Percentiles rank a stretch among this genome's conserved stretches.
phyloP scores from a whole-genome alignment of 1,140 invertebrate genomes.

The Drosophila elegans region DNA sequence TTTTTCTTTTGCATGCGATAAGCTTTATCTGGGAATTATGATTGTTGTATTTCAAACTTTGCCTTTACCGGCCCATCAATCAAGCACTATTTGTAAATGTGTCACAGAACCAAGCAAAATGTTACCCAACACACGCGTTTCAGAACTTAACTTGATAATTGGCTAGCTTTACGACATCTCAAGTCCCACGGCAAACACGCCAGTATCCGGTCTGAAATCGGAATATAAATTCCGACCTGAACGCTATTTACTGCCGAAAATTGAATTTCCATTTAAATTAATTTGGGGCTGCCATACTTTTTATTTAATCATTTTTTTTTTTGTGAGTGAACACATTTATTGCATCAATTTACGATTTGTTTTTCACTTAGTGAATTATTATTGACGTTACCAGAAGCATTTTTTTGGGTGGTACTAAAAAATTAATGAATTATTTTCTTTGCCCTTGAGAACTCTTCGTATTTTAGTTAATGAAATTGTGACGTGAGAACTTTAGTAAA shows the following conservation, averaged over 20 bases:
- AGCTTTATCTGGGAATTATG: slow-evolving; percentile 66
- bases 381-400: slow-evolving; percentile 19
- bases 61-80: slow-evolving; percentile 44
- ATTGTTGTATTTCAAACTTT: slow-evolving; percentile 55
- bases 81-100: slow-evolving; percentile 53
- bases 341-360: slow-evolving; percentile 19
- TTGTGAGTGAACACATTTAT: slow-evolving; percentile 15
- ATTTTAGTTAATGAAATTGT: slow-evolving; percentile 22
- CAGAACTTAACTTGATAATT: slow-evolving; percentile 44
- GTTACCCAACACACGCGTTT: slow-evolving; percentile 42
- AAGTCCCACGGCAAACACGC: slow-evolving; percentile 15
- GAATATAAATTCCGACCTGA: slow-evolving; percentile 5
- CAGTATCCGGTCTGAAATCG: slow-evolving; percentile 11
- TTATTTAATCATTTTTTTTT: slow-evolving; percentile 14
- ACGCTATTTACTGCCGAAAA: slow-evolving; percentile 43
- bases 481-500: background rate
- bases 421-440: slow-evolving; percentile 18
- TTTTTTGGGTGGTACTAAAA: slow-evolving; percentile 7
- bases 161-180: slow-evolving; percentile 24
- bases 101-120: slow-evolving; percentile 51
- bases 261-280: slow-evolving; percentile 32
- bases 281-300: slow-evolving; percentile 2
- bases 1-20: slow-evolving; percentile 54
- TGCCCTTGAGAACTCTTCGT: slow-evolving; percentile 1
- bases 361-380: slow-evolving; percentile 33